These are phyloP conservation scores for Macrophya annulata DNA, from an alignment of 2,888 invertebrate genomes.

Conservation along the genomic window DNA sequence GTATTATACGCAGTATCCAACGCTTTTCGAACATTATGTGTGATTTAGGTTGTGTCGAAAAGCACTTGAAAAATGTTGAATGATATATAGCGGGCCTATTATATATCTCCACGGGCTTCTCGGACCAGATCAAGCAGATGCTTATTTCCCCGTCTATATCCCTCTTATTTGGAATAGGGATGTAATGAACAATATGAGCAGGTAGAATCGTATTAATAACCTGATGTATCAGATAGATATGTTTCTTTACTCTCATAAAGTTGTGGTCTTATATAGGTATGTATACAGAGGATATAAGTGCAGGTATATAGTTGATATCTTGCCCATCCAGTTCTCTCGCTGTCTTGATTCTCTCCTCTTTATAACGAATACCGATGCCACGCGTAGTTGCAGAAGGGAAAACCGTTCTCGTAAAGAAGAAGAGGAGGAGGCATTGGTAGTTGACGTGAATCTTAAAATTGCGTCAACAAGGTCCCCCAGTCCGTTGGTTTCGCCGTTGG, in stretches of 20 bases:
- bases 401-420: background rate
- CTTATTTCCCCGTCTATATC: background rate
- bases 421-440: background rate
- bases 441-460: background rate
- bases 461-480: background rate
- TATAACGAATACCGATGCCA: background rate
- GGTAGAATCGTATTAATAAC: background rate
- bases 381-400: conserved; percentile 15
- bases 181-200: too few relatives aligned
- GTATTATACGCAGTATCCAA: background rate
- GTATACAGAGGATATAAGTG: background rate
- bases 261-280: too few relatives aligned
- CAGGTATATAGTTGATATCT: background rate
- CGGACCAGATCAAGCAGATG: background rate
- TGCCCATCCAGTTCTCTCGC: background rate
- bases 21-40: too few relatives aligned
- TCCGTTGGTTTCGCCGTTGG: background rate
- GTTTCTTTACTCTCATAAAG: background rate
- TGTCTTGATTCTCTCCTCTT: background rate
- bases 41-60: too few relatives aligned
- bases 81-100: too few relatives aligned
- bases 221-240: background rate
- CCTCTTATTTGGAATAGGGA: too few relatives aligned
- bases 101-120: background rate
- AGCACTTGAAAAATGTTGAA: too few relatives aligned